These are phyloP conservation scores for Euplexia lucipara DNA, from an alignment of 2,888 invertebrate species.

Conservation along the genomic window DNA sequence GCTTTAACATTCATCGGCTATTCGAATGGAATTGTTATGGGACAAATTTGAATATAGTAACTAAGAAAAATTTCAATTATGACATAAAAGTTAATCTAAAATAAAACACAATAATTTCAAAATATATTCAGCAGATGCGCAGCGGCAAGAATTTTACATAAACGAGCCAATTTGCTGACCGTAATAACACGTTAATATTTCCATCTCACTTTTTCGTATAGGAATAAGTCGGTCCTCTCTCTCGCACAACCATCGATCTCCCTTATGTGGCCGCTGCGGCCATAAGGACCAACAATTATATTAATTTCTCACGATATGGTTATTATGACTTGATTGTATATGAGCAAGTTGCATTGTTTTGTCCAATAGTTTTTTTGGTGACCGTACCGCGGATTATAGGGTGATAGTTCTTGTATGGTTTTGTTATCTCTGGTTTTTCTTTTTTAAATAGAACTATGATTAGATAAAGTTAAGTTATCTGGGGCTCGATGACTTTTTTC, in stretches of 20 bases:
- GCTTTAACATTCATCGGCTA: background rate
- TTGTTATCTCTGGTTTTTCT: background rate
- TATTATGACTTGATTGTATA: slow-evolving; percentile 80
- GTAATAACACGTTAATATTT: slow-evolving; percentile 75
- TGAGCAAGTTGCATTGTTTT: slow-evolving; percentile 66
- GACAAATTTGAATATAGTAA: background rate
- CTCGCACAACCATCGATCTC: slow-evolving; percentile 65
- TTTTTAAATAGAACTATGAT: background rate
- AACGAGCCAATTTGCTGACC: slow-evolving; percentile 81
- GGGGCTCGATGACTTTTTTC: background rate
- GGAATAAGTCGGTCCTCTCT: slow-evolving; percentile 60
- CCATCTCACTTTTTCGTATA: slow-evolving; percentile 29
- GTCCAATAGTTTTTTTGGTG: slow-evolving; percentile 61
- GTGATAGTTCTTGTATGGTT: slow-evolving; percentile 9
- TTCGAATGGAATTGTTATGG: background rate
- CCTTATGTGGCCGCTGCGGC: slow-evolving; percentile 67
- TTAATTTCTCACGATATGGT: slow-evolving; percentile 81
- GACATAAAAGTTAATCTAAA: slow-evolving; percentile 40
- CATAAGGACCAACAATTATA: slow-evolving; percentile 83
- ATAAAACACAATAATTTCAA: slow-evolving; percentile 46
- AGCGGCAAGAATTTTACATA: slow-evolving; percentile 78
- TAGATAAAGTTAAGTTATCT: background rate
- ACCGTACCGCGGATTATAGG: slow-evolving; percentile 40
- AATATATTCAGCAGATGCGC: slow-evolving; percentile 61
- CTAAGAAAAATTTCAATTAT: slow-evolving; percentile 5